Evolutionary conservation across 2,113 vertebrate genomes (phyloP).

Genomic region (Catharus minimus): DNA sequence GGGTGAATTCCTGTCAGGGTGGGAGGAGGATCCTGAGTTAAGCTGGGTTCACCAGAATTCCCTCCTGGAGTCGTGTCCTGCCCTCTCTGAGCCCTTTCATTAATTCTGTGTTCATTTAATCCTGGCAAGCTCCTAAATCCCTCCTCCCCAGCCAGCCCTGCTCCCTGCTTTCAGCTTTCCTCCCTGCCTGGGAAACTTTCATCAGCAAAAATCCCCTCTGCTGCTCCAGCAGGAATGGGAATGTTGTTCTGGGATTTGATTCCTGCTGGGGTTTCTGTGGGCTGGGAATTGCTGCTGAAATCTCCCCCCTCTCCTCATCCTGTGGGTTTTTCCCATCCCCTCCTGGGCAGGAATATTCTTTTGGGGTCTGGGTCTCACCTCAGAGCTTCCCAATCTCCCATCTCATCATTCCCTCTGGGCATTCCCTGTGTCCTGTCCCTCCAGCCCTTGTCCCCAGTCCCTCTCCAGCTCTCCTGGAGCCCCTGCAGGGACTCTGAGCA

Average conservation of each 20-base stretch:
- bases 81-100: neutral
- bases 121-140: neutral
- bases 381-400: neutral
- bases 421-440: neutral
- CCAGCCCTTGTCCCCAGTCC: too few species aligned
- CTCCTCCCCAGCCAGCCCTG: neutral
- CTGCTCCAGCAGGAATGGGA: neutral
- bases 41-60: fast-evolving
- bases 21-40: neutral
- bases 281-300: neutral
- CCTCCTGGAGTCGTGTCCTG: neutral
- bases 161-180: neutral
- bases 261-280: neutral
- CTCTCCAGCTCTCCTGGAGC: neutral
- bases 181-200: neutral
- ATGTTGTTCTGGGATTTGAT: neutral
- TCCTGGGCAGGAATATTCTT: neutral
- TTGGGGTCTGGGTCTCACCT: neutral
- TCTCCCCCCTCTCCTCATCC: neutral
- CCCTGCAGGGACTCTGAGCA: fast-evolving
- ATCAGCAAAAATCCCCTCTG: neutral
- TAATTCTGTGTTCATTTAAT: neutral
- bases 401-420: neutral
- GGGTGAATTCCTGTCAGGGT: neutral
- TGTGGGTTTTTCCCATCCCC: fast-evolving